Evolutionary conservation across 2,113 vertebrate genomes (phyloP).

Genomic region (Campylomormyrus tamandua): DNA sequence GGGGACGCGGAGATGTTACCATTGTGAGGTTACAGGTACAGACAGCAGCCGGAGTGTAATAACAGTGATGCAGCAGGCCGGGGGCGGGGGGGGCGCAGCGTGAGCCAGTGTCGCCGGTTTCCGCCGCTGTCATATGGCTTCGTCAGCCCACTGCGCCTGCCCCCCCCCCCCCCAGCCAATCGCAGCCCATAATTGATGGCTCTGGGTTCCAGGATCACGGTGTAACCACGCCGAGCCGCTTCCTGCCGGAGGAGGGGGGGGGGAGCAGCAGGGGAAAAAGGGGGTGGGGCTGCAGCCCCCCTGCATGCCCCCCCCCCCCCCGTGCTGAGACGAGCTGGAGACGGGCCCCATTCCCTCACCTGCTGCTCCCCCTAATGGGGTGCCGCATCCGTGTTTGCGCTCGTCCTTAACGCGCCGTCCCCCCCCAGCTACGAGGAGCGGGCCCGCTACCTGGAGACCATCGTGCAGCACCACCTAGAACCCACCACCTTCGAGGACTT

Average conservation of each 20-base stretch:
- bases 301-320: background rate
- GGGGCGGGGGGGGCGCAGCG: background rate
- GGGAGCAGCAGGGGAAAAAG: too few species aligned
- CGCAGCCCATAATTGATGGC: background rate
- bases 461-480: slow-evolving; percentile 91
- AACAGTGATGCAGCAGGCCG: background rate
- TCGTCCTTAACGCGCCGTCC: slow-evolving; percentile 70
- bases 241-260: background rate
- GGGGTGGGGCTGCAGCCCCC: background rate
- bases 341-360: background rate
- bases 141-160: background rate
- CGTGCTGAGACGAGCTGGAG: background rate
- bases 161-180: background rate
- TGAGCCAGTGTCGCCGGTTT: background rate
- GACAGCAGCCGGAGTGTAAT: background rate
- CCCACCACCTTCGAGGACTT: slow-evolving; percentile 95
- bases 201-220: background rate
- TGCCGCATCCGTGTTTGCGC: background rate
- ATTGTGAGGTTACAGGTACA: slow-evolving; percentile 12
- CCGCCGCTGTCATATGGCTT: background rate
- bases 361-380: too few species aligned
- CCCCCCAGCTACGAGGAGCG: slow-evolving; percentile 87
- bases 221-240: background rate
- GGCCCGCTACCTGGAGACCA: slow-evolving; percentile 88
- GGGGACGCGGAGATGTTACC: background rate